phyloP scores from a whole-genome alignment of 92 coral and sea anemone genomes.

The Plumapathes pennacea region DNA sequence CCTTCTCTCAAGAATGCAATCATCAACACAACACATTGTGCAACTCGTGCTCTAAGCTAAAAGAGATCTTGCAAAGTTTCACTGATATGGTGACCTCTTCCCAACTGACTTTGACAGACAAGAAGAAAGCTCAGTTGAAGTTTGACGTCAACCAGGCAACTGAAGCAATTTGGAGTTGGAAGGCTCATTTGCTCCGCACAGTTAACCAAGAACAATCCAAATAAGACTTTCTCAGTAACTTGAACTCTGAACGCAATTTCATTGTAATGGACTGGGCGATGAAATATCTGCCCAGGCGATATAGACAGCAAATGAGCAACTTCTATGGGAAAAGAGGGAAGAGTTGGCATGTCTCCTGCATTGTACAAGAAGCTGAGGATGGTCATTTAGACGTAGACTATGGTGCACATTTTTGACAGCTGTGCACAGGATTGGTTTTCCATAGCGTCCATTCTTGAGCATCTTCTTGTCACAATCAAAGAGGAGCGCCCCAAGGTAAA shows the following conservation, averaged over 20 bases:
- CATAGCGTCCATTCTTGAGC: constrained; percentile 29
- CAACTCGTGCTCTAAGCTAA: constrained; percentile 12
- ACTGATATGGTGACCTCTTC: constrained; percentile 13
- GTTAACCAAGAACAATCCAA: constrained; percentile 48
- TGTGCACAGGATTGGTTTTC: constrained; percentile 54
- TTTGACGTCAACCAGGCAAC: constrained; percentile 29
- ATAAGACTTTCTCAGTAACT: constrained; percentile 22
- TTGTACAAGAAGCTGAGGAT: constrained; percentile 1
- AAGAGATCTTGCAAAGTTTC: constrained; percentile 5
- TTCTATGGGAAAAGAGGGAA: constrained; percentile 47
- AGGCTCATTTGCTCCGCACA: constrained; percentile 42
- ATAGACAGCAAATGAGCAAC: constrained; percentile 43
- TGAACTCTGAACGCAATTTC: constrained; percentile 12
- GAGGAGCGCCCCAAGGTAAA: constrained; percentile 26
- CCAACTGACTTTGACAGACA: constrained; percentile 8
- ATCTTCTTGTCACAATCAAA: constrained; percentile 26
- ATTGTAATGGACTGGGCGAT: constrained; percentile 60
- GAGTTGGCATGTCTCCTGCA: constrained; percentile 55
- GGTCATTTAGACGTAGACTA: constrained; percentile 4
- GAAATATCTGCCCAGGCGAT: constrained; percentile 43
- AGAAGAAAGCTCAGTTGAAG: constrained; percentile 12
- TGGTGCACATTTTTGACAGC: constrained; percentile 18
- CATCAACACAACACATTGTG: constrained; percentile 13
- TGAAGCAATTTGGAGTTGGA: constrained; percentile 25
- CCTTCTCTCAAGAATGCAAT: constrained; percentile 16